These are phyloP conservation scores for Teleogryllus occipitalis DNA, from an alignment of 1,140 invertebrate species.

Conservation along the genomic window DNA sequence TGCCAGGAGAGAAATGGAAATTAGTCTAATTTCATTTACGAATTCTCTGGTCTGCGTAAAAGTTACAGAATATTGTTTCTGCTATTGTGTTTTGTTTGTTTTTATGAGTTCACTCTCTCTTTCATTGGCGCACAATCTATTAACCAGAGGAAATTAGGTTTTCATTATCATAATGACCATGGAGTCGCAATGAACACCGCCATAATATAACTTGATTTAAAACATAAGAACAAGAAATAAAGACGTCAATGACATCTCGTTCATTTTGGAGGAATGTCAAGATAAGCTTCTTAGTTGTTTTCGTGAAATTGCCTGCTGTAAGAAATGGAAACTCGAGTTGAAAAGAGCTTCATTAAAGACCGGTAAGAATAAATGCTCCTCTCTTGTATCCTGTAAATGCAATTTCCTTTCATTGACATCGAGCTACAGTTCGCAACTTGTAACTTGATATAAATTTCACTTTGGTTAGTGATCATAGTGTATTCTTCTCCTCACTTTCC, in stretches of 20 bases:
- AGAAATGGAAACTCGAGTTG: background rate
- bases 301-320: background rate
- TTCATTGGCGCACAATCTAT: too few relatives aligned
- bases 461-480: background rate
- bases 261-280: background rate
- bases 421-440: background rate
- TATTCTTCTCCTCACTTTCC: background rate
- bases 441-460: background rate
- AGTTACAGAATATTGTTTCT: too few relatives aligned
- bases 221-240: background rate
- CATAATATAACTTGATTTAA: background rate
- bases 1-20: too few relatives aligned
- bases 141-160: too few relatives aligned
- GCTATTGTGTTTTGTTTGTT: too few relatives aligned
- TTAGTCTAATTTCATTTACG: too few relatives aligned
- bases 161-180: too few relatives aligned
- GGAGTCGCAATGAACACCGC: background rate
- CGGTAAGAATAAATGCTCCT: background rate
- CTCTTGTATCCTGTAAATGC: background rate
- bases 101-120: too few relatives aligned
- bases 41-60: too few relatives aligned
- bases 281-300: background rate
- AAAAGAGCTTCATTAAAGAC: background rate
- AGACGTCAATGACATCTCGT: background rate
- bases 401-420: conserved; percentile 1